These are phyloP conservation scores for Hypomesus transpacificus DNA, from an alignment of 2,113 vertebrate species.

Conservation along the genomic window DNA sequence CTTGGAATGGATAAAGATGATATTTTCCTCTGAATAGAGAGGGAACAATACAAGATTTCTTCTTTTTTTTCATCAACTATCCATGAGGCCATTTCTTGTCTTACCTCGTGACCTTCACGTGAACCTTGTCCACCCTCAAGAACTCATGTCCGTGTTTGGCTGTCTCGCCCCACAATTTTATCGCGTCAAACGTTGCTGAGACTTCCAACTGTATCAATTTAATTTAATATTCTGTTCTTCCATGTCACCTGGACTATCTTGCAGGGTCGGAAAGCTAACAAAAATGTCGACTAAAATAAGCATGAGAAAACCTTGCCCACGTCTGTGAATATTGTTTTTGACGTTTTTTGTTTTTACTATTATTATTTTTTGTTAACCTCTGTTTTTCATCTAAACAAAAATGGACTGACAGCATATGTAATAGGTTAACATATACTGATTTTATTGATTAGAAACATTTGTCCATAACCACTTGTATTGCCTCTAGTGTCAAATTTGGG, in stretches of 20 bases:
- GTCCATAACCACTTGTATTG: conserved; percentile 37
- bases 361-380: conserved; percentile 46
- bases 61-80: conserved; percentile 36
- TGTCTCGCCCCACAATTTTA: conserved; percentile 37
- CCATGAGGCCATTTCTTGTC: conserved; percentile 58
- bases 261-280: conserved; percentile 55
- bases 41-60: conserved; percentile 36
- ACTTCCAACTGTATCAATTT: neutral
- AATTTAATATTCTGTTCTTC: conserved; percentile 54
- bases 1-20: conserved; percentile 54
- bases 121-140: conserved; percentile 65
- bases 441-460: conserved; percentile 58
- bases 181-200: conserved; percentile 15
- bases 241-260: conserved; percentile 53
- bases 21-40: conserved; percentile 46
- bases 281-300: conserved; percentile 54
- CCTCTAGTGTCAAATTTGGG: conserved; percentile 43
- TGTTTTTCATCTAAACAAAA: conserved; percentile 61
- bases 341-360: conserved; percentile 35
- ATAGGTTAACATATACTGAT: conserved; percentile 52
- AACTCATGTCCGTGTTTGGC: conserved; percentile 61
- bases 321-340: conserved; percentile 49
- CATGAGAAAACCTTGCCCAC: conserved; percentile 58
- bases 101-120: conserved; percentile 62
- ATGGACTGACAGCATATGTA: conserved; percentile 74